Percentiles rank a stretch among this genome's conserved stretches.
phyloP scores from a whole-genome alignment of 2,113 vertebrate genomes.

The Paracanthobrama guichenoti region DNA sequence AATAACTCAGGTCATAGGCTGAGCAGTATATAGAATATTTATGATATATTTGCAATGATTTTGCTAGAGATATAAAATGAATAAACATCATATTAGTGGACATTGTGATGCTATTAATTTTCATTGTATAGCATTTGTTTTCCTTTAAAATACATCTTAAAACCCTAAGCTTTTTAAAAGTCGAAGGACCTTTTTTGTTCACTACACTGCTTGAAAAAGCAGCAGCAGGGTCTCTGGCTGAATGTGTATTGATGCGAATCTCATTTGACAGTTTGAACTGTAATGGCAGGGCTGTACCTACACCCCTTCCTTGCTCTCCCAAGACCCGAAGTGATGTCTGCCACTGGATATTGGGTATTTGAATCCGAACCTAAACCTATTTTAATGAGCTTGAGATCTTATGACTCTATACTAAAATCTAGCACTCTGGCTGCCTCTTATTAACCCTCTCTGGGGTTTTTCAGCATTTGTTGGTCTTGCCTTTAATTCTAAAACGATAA shows the following conservation, averaged over 20 bases:
- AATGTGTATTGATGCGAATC: slow-evolving; percentile 73
- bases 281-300: slow-evolving; percentile 66
- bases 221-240: slow-evolving; percentile 22
- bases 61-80: background rate
- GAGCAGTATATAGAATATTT: background rate
- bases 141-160: background rate
- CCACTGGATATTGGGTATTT: slow-evolving; percentile 82
- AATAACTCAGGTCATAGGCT: background rate
- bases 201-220: background rate
- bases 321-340: slow-evolving; percentile 82
- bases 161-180: background rate
- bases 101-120: background rate
- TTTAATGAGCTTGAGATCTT: slow-evolving; percentile 12
- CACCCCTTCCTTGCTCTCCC: slow-evolving; percentile 74
- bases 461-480: background rate
- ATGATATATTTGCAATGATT: background rate
- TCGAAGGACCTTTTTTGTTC: background rate
- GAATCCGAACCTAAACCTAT: slow-evolving; percentile 43
- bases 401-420: slow-evolving; percentile 38
- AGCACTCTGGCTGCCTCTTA: background rate
- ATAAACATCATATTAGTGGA: background rate
- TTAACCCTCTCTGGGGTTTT: background rate
- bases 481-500: slow-evolving; percentile 6
- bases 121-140: background rate
- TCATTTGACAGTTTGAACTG: slow-evolving; percentile 91